phyloP scores from a whole-genome alignment of 2,797 vertebrate species.

The Etheostoma nigrum region DNA sequence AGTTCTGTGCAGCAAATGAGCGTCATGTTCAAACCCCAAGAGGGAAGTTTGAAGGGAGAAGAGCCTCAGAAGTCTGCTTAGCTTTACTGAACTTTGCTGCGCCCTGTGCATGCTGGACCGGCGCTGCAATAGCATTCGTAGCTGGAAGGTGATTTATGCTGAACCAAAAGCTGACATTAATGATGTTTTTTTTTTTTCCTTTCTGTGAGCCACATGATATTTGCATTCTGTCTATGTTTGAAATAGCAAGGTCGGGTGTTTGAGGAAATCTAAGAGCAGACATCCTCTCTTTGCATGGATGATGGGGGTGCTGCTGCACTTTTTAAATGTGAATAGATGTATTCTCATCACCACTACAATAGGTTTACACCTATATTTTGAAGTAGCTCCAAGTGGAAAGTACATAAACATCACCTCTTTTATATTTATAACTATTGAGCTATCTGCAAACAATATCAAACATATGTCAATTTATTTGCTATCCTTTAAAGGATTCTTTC shows the following conservation, averaged over 20 bases:
- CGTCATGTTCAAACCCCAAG: constrained; percentile 41
- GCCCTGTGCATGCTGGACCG: neutral
- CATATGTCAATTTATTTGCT: neutral
- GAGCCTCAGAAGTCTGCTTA: constrained; percentile 44
- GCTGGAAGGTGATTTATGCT: constrained; percentile 35
- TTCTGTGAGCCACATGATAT: constrained; percentile 14
- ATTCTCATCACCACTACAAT: neutral
- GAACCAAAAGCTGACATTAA: constrained; percentile 30
- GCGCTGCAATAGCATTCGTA: neutral
- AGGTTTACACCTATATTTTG: neutral
- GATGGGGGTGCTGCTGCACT: neutral
- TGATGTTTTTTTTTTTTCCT: constrained; percentile 5
- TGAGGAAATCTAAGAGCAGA: constrained; percentile 27
- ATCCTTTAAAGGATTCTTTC: constrained; percentile 4
- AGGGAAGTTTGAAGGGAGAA: constrained; percentile 28
- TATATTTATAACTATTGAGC: neutral
- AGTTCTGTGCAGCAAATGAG: constrained; percentile 61
- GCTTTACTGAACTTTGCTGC: constrained; percentile 23
- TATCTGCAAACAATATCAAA: neutral
- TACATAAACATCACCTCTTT: neutral
- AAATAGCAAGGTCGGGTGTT: constrained; percentile 27
- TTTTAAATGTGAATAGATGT: constrained; percentile 22
- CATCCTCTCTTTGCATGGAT: neutral
- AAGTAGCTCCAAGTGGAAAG: neutral
- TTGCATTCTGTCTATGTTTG: constrained; percentile 32